Base-by-base conservation (phyloP, 2,888 invertebrate species). In the Agriotes lineatus region DNA sequence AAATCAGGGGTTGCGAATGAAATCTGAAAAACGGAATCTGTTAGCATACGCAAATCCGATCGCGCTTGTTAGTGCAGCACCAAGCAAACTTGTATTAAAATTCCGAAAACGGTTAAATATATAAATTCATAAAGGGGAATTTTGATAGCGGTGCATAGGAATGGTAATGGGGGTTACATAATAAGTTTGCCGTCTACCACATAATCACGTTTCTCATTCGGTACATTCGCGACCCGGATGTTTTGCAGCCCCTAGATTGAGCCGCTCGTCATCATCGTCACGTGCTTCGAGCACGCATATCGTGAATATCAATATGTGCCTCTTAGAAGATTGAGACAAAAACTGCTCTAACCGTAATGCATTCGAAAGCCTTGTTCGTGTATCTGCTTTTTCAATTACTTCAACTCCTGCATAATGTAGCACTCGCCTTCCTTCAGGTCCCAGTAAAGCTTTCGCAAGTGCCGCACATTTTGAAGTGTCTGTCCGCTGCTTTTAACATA, bases 361-460 rank as follows among this genome's bases (percentile, higher is more conserved):
- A 68, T 64, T 62, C 59, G 35, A 61, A 61, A 58, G 61, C 54
- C 54, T 45, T 45, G 52, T 19, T 44, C 57, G 39, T 66, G 52
- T 67, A 70, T 73, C 70, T 72, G 69, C 73, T 70, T 73, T 75
- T 76, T 76, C 76, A 75, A 76, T 76, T 75, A 75, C 69, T 69
- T 71, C 70, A 68, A 67, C 45, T 67, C 59, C 70, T 76, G 61
- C 72, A 75, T 74, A 72, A 76, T 73, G 45, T 12, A 45, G 19
- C 20, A 22, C 12, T 10, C 18, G 44, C 7, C 12, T 12, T 9
- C 4, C 33, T 48, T 7, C 48, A 44, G 10, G 30, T 12, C 25
- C 5, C 30, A 14, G 44, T 50, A 30, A n/a, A 5, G 50, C 30
- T 9, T 25, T 25, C 48, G n/a, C n/a, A n/a, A n/a, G n/a, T n/a